Base-by-base conservation (phyloP, 2,888 invertebrate genomes). In the Drosophila diplacantha region DNA sequence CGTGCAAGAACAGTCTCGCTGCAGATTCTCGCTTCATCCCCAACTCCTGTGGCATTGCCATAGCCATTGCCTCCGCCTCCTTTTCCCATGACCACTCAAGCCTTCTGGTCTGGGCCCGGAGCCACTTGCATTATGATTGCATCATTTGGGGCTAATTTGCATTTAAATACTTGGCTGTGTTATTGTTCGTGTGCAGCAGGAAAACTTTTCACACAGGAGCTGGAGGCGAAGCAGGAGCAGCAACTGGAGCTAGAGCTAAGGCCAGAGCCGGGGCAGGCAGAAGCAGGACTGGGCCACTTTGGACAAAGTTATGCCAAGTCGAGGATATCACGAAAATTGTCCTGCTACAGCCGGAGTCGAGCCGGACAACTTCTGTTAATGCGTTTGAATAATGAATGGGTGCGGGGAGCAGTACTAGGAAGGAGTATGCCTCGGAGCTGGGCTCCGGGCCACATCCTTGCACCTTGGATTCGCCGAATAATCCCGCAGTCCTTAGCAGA, bases 91-190 rank as follows among this genome's bases (percentile, higher is more conserved):
- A 43, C 37, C 60, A 32, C 37, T 46, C 44, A 51, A 41, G 51
- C 34, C 56, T 43, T 67, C 46, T 16, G 37, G 51, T 60, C 53
- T 61, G 39, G 46, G 69, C 65, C 75, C 55, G 73, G 46, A 38
- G 81, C 63, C 62, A 73, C 73, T 66, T 64, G 83, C 84, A 80
- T 80, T 80, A 80, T 84, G 84, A 80, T 80, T 80, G 80, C 80
- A 84, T 80, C 80, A 80, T 80, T 80, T 80, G 83, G 75, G 78
- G 83, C 81, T 81, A 84, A 81, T 81, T 81, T 81, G 83, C 83
- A 84, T 81, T 81, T 81, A 83, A 81, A 81, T 83, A 69, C 82
- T 75, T 74, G 81, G 67, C 80, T 72, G 69, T 72, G 83, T 74
- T 80, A 82, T 79, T 83, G 82, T 75, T 83, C 70, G 69, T 54